phyloP scores from a whole-genome alignment of 2,113 vertebrate species.

The Tor tambroides region DNA sequence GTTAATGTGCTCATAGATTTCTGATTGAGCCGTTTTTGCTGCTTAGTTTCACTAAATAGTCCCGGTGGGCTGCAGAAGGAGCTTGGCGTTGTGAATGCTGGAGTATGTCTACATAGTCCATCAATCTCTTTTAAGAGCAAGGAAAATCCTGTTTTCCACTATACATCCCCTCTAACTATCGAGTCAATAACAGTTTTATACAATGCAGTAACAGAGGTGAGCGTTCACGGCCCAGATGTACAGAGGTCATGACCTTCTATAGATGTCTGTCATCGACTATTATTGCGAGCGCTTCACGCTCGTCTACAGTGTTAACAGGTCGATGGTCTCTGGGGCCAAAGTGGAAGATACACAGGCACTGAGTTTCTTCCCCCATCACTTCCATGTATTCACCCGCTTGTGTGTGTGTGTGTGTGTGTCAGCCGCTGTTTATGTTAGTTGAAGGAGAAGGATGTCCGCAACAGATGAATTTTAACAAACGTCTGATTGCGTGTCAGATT shows the following conservation, averaged over 20 bases:
- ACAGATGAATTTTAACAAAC: background rate
- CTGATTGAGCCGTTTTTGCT: background rate
- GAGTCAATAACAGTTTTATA: background rate
- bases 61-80: background rate
- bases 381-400: constrained; percentile 54
- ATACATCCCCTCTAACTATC: background rate
- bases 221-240: background rate
- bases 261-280: constrained; percentile 49
- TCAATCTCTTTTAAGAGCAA: background rate
- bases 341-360: background rate
- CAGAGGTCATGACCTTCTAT: constrained; percentile 35
- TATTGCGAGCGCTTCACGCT: constrained; percentile 28
- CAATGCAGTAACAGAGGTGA: background rate
- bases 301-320: constrained; percentile 35
- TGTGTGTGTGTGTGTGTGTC: constrained; percentile 23
- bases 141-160: background rate
- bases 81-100: background rate
- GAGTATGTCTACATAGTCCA: background rate
- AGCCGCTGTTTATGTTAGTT: constrained; percentile 16
- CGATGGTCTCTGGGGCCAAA: constrained; percentile 37
- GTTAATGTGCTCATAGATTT: background rate
- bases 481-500: constrained; percentile 1
- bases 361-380: constrained; percentile 48
- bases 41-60: background rate
- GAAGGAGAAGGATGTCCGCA: constrained; percentile 27